Percentiles rank a stretch among this genome's conserved stretches.
Evolutionary conservation across 2,888 invertebrate genomes (phyloP).

Genomic region (Acholoe squamosa): DNA sequence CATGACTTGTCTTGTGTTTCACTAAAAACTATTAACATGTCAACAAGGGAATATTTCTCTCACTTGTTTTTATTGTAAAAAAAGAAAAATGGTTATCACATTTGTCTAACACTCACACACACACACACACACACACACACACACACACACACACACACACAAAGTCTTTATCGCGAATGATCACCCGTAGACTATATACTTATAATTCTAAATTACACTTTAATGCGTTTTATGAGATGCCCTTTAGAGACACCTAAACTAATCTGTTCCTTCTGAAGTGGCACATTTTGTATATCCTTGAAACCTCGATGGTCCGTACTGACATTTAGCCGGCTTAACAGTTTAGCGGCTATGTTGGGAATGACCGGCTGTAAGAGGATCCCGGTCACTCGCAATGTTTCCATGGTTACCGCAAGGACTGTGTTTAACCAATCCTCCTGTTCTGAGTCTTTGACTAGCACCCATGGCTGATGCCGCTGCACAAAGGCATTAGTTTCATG

Average conservation of each 20-base stretch:
- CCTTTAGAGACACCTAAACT: not conserved
- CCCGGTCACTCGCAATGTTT: slow-evolving; percentile 90
- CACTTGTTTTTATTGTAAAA: too few species aligned
- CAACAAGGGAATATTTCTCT: too few species aligned
- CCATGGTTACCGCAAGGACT: slow-evolving; percentile 92
- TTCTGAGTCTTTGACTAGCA: slow-evolving; percentile 87
- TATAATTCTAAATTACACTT: not conserved
- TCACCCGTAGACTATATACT: too few species aligned
- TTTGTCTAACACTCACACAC: too few species aligned
- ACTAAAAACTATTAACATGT: not conserved
- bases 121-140: too few species aligned
- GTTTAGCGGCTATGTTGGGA: slow-evolving; percentile 88
- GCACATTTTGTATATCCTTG: not conserved
- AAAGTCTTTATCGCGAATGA: too few species aligned
- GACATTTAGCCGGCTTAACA: slow-evolving; percentile 86
- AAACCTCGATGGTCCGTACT: not conserved
- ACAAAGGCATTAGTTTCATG: slow-evolving; percentile 93
- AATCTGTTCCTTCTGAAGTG: not conserved
- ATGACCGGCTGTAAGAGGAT: slow-evolving; percentile 93
- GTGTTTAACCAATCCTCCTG: slow-evolving; percentile 86
- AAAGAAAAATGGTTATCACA: too few species aligned
- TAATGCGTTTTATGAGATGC: slow-evolving; percentile 4
- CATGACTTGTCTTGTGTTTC: not conserved
- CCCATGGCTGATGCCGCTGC: slow-evolving; percentile 94
- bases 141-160: too few species aligned